Percentiles rank a stretch among this genome's conserved stretches.
phyloP scores from a whole-genome alignment of 1,140 invertebrate species.

The Rhopalosiphum padi region DNA sequence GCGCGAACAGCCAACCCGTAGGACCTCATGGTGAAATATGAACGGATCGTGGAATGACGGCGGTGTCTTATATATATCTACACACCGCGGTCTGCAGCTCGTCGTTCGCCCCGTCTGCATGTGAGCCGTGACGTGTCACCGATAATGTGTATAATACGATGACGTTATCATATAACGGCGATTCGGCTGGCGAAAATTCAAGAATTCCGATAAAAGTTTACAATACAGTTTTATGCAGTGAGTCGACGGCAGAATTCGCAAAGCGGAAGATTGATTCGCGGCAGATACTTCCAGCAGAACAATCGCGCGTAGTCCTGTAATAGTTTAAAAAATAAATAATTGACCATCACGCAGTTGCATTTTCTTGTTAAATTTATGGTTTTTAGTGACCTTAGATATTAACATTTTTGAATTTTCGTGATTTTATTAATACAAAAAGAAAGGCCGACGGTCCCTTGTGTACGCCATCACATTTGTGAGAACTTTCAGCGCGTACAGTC shows the following conservation, averaged over 20 bases:
- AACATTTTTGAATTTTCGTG: no score
- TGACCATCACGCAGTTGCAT: no score
- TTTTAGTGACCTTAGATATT: no score
- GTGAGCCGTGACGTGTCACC: not conserved
- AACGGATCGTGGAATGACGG: not conserved
- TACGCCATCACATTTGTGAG: no score
- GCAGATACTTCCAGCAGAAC: not conserved
- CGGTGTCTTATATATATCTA: not conserved
- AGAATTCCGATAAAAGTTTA: not conserved
- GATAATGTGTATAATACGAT: no score
- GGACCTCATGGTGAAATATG: not conserved
- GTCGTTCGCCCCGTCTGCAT: not conserved
- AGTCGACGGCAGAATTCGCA: not conserved
- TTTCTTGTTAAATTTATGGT: not conserved
- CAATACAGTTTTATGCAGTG: not conserved
- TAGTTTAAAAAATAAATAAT: not conserved
- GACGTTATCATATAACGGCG: not conserved
- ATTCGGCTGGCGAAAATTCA: not conserved
- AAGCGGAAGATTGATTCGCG: not conserved
- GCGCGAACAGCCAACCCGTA: not conserved
- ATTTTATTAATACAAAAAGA: no score
- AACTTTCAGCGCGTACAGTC: no score
- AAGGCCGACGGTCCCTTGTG: no score
- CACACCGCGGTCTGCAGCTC: no score
- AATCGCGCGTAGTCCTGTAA: not conserved